Evolutionary conservation across 1,140 invertebrate genomes (phyloP), one percentile per base, ranked within the genome.

Genomic region (Sycobia sp.): DNA sequence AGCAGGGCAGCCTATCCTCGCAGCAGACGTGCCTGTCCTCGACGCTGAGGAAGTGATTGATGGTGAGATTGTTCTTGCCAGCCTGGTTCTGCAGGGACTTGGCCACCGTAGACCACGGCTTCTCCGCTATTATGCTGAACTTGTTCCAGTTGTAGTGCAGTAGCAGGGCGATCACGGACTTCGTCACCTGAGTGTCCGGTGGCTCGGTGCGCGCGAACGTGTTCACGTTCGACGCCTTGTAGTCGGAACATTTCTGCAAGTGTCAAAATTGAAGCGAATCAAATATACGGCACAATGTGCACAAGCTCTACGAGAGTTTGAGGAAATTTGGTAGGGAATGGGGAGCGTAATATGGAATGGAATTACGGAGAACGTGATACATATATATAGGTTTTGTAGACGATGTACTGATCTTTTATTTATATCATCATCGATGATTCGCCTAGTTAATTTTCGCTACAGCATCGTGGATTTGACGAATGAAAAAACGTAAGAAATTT

Each of bases 161-260:
- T 57, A 99, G 80, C 46, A 98, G 81, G 0, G 95, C 89, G 72
- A 97, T 89, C 51, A 98, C 89, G 20, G 95, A 97, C 82, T 96
- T 96, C 29, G 94, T 95, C 22, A 97, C 93, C 85, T 96, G 94
- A 36, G 89, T 93, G 71, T 96, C 92, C 16, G 95, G 94, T 18
- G 96, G 95, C 79, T 96, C 94, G 11, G 96, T 95, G 74, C 96
- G 86, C 9, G 93, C 93, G 81, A 98, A 98, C 32, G 95, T 98
- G 65, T 91, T 89, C 73, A 95, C 91, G 57, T 86, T 84, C 14
- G 93, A 94, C 10, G 93, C 92, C 79, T 89, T 89, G 73, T 91
- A 88, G 80, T 96, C 94, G 5, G 93, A 91, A 83, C 95, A 97
- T 92, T 94, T 95, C 94, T 97, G 85, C 64, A 74, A 72, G 72